These are phyloP conservation scores for Aplochiton taeniatus DNA, from an alignment of 2,797 vertebrate genomes.

Conservation along the genomic window DNA sequence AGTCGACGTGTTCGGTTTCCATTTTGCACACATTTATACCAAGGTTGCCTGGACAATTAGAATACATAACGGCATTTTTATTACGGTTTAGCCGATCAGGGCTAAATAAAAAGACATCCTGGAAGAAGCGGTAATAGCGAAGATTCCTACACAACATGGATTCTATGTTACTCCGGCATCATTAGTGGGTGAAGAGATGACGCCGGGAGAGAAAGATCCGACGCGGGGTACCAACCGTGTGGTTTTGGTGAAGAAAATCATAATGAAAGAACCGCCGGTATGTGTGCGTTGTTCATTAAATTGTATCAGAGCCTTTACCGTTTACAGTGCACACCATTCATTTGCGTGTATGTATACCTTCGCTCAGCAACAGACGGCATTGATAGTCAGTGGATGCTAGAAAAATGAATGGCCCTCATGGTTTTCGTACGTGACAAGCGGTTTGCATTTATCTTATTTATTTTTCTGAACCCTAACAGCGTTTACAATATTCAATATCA, in stretches of 20 bases:
- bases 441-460: no score
- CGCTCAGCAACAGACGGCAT: no score
- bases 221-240: constrained; percentile 59
- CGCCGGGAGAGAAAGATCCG: constrained; percentile 49
- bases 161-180: constrained; percentile 66
- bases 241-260: constrained; percentile 77
- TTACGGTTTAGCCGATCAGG: constrained; percentile 37
- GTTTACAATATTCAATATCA: no score
- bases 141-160: constrained; percentile 74
- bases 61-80: constrained; percentile 3
- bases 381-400: no score
- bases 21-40: constrained; percentile 12
- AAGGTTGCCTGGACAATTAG: constrained; percentile 9
- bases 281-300: constrained; percentile 20
- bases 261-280: constrained; percentile 75
- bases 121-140: constrained; percentile 72
- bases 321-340: no score
- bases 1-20: constrained; percentile 9
- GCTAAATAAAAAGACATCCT: constrained; percentile 60
- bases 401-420: no score
- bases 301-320: no score
- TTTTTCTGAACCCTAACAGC: no score
- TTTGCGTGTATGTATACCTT: no score
- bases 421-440: no score
- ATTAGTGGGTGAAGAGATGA: constrained; percentile 66